A percentile compares a stretch with the other conserved stretches of the same genome.
phyloP scores from a whole-genome alignment of 2,113 vertebrate genomes.

The Nothoprocta perdicaria region DNA sequence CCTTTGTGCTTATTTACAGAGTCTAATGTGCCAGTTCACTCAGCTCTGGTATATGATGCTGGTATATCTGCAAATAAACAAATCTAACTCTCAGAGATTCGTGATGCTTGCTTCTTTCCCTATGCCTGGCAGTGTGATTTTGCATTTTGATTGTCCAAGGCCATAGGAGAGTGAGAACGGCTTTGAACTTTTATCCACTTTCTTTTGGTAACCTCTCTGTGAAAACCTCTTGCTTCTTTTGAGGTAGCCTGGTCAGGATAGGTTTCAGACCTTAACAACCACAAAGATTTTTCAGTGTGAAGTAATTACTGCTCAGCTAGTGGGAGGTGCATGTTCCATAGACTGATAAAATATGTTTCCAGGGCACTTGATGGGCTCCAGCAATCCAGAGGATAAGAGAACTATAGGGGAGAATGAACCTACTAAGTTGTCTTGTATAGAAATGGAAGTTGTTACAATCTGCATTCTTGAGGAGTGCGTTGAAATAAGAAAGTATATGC shows the following conservation, averaged over 20 bases:
- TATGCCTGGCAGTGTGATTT: background rate
- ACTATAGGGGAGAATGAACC: background rate
- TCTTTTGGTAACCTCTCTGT: background rate
- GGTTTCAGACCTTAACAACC: background rate
- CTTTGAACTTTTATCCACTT: background rate
- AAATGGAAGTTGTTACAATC: background rate
- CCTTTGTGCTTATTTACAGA: background rate
- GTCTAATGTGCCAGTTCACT: background rate
- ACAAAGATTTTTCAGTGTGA: background rate
- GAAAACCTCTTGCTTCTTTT: background rate
- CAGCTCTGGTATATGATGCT: background rate
- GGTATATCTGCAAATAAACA: background rate
- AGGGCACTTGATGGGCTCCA: rapidly evolving
- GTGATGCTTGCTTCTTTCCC: background rate
- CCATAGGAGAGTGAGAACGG: background rate
- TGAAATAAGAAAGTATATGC: background rate
- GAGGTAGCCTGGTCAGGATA: background rate
- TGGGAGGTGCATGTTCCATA: background rate
- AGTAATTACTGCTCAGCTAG: background rate
- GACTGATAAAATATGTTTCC: background rate
- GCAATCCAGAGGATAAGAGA: background rate
- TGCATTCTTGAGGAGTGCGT: rapidly evolving
- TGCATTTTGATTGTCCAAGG: background rate
- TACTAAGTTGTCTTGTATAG: background rate
- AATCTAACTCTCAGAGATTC: background rate